Base-by-base conservation (phyloP, 2,113 vertebrate species). In the Gorilla gorilla region DNA sequence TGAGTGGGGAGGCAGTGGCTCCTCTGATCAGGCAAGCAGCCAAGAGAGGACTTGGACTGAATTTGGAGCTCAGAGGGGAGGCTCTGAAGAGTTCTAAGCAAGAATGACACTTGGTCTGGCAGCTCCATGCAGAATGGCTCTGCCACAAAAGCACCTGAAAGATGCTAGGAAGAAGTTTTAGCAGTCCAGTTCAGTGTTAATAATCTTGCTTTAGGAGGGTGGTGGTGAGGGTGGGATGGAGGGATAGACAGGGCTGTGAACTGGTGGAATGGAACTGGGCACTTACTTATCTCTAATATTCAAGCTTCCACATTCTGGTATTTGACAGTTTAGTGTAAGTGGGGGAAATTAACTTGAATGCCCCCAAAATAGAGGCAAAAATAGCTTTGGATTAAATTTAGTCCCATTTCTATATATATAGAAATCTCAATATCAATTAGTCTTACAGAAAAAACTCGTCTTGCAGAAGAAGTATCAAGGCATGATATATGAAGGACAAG, bases 381-480 rank as follows among this genome's bases (percentile, higher is more conserved):
- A 93, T 40, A 86, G 57, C 32, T 61, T 17, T 50, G 52, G 59
- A n/a, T 92, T 22, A 95, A 96, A 94, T 93, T 73, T n/a, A 92
- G 18, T 78, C 27, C 38, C 7, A 30, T 87, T 90, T 93, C 52
- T 57, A 0, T 43, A 93, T 89, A 64, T 32, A 64, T 27, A 90
- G 43, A 89, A 96, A 89, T 86, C 32, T 96, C 68, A 90, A 9
- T 40, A 86, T 70, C 68, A 83, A 59, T 35, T 72, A n/a, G 52
- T 92, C 45, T 95, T 89, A 91, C 8, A 90, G 40, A 59, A 64
- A 96, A 89, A 81, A 35, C 2, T 76, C 18, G 35, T 57, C 52
- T 82, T 75, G 73, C 1, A 43, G 32, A 85, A 95, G 86, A 97
- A 88, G 55, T 55, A 27, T 92, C 70, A 95, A 78, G 40, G 40